These are phyloP conservation scores for Cyrtodaria siliqua DNA, from an alignment of 2,888 invertebrate genomes.

Conservation along the genomic window DNA sequence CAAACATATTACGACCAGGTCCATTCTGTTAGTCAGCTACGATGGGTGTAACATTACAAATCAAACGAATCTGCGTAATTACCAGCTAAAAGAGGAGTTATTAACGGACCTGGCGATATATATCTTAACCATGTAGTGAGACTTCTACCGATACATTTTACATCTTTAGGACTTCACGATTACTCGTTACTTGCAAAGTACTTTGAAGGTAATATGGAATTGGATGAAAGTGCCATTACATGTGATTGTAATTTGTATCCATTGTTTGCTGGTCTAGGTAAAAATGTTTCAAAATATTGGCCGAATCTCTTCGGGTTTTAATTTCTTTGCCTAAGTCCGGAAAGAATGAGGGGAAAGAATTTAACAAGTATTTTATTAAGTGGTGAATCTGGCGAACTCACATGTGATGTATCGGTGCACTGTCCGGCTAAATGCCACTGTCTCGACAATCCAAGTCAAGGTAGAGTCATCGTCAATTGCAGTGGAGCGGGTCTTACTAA, in stretches of 20 bases:
- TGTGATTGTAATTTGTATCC: conserved; percentile 34
- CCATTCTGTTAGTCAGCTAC: conserved; percentile 30
- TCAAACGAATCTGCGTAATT: conserved; percentile 6
- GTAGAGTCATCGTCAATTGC: conserved; percentile 26
- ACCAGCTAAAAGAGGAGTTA: not conserved
- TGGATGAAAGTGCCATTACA: conserved; percentile 2
- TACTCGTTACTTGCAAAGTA: not conserved
- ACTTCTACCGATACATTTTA: conserved; percentile 25
- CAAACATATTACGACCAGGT: conserved; percentile 31
- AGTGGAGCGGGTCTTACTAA: conserved; percentile 10
- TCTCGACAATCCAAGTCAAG: conserved; percentile 33
- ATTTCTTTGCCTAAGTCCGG: conserved; percentile 5
- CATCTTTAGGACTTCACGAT: conserved; percentile 1
- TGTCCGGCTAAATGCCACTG: conserved; percentile 35
- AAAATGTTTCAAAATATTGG: conserved; percentile 4
- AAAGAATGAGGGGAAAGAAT: conserved; percentile 20
- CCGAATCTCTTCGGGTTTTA: not conserved
- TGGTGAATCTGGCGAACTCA: conserved; percentile 18
- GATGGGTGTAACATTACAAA: conserved; percentile 13
- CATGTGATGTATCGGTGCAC: conserved; percentile 27
- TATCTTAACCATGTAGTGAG: conserved; percentile 5
- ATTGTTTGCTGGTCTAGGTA: not conserved
- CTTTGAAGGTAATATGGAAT: not conserved
- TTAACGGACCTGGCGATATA: conserved; percentile 31
- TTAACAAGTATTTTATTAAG: not conserved